Percentiles rank a stretch among this genome's conserved stretches.
These are phyloP conservation scores for Archips crataeganus DNA, from an alignment of 2,888 invertebrate species.

Conservation along the genomic window DNA sequence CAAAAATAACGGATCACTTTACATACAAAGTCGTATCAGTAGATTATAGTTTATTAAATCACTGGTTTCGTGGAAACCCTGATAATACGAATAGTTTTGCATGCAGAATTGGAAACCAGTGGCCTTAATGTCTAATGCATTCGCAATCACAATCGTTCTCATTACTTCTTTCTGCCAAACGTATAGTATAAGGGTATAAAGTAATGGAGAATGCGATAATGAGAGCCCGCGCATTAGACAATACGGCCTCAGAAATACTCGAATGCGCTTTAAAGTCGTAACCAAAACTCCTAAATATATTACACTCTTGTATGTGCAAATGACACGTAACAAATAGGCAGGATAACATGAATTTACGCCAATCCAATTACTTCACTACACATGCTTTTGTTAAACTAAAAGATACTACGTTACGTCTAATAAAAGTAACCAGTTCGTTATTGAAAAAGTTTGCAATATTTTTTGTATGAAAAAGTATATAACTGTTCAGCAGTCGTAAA, in stretches of 20 bases:
- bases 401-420: background rate
- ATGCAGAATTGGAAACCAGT: background rate
- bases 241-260: background rate
- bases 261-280: constrained; percentile 19
- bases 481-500: too few species aligned
- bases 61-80: background rate
- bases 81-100: too few species aligned
- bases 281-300: constrained; percentile 8
- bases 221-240: too few species aligned
- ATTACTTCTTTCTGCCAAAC: too few species aligned
- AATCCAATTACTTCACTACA: constrained; percentile 9
- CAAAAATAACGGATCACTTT: too few species aligned
- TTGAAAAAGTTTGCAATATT: too few species aligned
- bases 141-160: too few species aligned
- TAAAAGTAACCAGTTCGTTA: background rate
- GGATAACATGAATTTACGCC: constrained; percentile 61
- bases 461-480: background rate
- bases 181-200: too few species aligned
- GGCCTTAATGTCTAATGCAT: too few species aligned
- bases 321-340: constrained; percentile 55
- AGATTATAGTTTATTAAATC: background rate
- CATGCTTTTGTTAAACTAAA: constrained; percentile 26
- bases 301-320: constrained; percentile 40
- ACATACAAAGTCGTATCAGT: too few species aligned
- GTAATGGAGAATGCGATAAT: too few species aligned